A percentile compares a stretch with the other conserved stretches of the same genome.
Conservation (phyloP, 2,888 invertebrate species). For the Ochropacha duplaris region DNA sequence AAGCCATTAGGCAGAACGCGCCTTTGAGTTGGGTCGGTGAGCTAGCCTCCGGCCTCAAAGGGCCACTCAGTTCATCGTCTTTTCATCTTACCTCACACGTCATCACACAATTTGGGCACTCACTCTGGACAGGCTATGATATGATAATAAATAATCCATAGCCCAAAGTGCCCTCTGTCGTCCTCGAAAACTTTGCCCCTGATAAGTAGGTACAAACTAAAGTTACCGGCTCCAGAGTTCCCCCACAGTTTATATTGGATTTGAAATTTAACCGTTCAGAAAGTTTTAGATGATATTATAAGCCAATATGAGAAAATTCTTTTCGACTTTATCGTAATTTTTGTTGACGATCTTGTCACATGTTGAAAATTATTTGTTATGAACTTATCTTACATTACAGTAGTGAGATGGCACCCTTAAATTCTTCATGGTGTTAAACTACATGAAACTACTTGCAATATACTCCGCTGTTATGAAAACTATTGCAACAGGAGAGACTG, state of each 20-base stretch:
- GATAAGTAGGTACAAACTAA: slow-evolving; percentile 42
- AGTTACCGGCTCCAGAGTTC: slow-evolving; percentile 42
- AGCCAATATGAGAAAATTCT: slow-evolving; percentile 46
- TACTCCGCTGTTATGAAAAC: no score
- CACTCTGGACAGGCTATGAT: slow-evolving; percentile 28
- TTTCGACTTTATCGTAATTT: slow-evolving; percentile 19
- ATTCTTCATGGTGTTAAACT: not conserved
- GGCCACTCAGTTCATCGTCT: slow-evolving; percentile 61
- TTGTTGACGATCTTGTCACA: slow-evolving; percentile 14
- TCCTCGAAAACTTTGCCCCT: slow-evolving; percentile 40
- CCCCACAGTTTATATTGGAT: slow-evolving; percentile 61
- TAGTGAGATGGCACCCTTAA: not conserved
- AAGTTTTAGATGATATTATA: slow-evolving; percentile 49
- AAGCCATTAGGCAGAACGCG: slow-evolving; percentile 60
- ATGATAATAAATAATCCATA: slow-evolving; percentile 48
- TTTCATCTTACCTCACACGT: slow-evolving; percentile 60
- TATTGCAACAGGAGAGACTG: no score
- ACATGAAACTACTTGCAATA: not conserved
- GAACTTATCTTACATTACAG: no score
- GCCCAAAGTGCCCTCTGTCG: slow-evolving; percentile 42
- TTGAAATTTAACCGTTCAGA: slow-evolving; percentile 51
- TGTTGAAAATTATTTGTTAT: slow-evolving; percentile 26
- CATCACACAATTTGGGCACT: slow-evolving; percentile 54
- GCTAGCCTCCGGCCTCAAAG: slow-evolving; percentile 53
- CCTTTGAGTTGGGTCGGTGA: slow-evolving; percentile 65